Conservation (phyloP, 2,113 vertebrate genomes). For the Myotis davidii region DNA sequence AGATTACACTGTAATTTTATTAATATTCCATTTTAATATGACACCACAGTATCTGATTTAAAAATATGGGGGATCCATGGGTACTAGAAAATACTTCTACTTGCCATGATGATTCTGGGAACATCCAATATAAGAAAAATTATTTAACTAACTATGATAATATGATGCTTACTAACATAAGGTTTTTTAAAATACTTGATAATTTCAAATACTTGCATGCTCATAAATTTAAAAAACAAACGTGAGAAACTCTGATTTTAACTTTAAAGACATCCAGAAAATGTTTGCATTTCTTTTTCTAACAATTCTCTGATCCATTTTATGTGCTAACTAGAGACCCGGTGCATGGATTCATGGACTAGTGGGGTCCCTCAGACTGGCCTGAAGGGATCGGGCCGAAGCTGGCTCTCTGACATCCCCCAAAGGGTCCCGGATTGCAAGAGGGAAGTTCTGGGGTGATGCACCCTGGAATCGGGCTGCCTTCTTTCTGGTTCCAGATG, state of each 20-base stretch:
- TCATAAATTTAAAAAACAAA: background rate
- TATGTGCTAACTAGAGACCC: background rate
- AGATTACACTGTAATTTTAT: background rate
- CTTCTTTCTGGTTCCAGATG: too few species aligned
- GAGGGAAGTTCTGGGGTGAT: too few species aligned
- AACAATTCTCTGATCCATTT: background rate
- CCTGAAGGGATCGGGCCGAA: too few species aligned
- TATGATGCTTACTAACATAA: background rate
- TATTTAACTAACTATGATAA: background rate
- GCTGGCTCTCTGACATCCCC: too few species aligned
- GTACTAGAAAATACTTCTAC: background rate
- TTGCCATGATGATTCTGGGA: background rate
- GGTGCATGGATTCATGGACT: rapidly evolving
- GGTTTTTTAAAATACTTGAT: background rate
- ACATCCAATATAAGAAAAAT: background rate
- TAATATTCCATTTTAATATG: background rate
- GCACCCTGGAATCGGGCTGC: too few species aligned
- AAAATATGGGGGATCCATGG: background rate
- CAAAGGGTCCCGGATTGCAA: too few species aligned
- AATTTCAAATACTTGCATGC: background rate
- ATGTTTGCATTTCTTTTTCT: background rate
- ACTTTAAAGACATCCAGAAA: background rate
- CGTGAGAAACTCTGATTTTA: background rate
- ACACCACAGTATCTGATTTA: background rate
- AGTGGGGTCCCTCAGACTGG: too few species aligned